phyloP scores from a whole-genome alignment of 2,797 vertebrate species.

The Acestrorhynchus altus region DNA sequence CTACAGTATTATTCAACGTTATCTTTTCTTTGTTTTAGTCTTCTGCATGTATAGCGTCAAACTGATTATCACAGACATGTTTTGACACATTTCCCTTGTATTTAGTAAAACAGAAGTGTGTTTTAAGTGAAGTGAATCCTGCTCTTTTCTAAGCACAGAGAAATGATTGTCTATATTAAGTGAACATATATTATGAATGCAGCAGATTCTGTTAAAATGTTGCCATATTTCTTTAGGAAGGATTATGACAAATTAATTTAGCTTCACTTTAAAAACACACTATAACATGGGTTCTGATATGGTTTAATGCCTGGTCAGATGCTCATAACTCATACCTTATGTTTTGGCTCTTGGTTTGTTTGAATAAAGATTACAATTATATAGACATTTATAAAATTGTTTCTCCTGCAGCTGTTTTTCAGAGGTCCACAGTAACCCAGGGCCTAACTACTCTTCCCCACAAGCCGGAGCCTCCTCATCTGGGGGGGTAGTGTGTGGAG shows the following conservation, averaged over 20 bases:
- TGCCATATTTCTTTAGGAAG: not conserved
- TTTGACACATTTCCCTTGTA: not conserved
- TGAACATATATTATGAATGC: not conserved
- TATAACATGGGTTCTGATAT: conserved; percentile 60
- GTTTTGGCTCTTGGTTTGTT: conserved; percentile 39
- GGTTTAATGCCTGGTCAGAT: conserved; percentile 19
- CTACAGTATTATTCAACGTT: not conserved
- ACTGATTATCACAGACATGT: not conserved
- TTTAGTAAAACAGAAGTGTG: not conserved
- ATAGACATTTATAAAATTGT: conserved; percentile 12
- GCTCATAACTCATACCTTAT: not conserved
- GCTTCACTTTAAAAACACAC: conserved; percentile 31
- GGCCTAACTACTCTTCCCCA: conserved; percentile 82
- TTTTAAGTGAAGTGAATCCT: not conserved
- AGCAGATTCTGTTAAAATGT: not conserved
- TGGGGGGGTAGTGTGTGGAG: conserved; percentile 80
- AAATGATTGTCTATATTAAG: not conserved
- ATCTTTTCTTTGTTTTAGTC: not conserved
- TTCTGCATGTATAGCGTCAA: not conserved
- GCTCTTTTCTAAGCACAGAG: not conserved
- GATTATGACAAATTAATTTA: conserved; percentile 11
- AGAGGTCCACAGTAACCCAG: conserved; percentile 80
- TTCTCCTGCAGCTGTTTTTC: conserved; percentile 78
- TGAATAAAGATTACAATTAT: conserved; percentile 35
- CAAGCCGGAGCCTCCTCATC: conserved; percentile 86